phyloP scores from a whole-genome alignment of 2,113 vertebrate species.

The Pachypanchax playfairii region DNA sequence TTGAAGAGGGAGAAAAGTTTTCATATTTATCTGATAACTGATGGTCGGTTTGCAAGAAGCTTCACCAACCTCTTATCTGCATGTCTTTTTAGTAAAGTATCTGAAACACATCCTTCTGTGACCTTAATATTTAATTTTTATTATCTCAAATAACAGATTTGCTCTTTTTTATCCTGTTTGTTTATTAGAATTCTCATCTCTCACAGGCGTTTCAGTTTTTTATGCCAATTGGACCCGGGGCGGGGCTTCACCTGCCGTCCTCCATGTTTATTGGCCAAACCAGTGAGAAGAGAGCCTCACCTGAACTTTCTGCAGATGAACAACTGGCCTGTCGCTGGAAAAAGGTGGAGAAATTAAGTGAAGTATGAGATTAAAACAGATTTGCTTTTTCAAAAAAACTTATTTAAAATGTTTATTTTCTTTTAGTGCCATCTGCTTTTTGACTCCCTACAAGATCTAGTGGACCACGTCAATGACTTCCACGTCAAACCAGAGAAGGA shows the following conservation, averaged over 20 bases:
- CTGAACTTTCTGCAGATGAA: constrained; percentile 89
- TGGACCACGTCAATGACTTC: constrained; percentile 96
- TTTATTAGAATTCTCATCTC: constrained; percentile 85
- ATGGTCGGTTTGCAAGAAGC: constrained; percentile 2
- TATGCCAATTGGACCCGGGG: constrained; percentile 86
- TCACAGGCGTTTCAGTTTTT: constrained; percentile 92
- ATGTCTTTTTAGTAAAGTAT: neutral
- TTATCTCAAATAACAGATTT: too few relatives aligned
- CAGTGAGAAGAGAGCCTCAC: constrained; percentile 86
- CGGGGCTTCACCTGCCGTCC: constrained; percentile 88
- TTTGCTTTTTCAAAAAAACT: neutral
- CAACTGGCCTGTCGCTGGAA: constrained; percentile 94
- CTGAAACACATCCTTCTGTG: neutral
- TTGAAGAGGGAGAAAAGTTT: constrained; percentile 7
- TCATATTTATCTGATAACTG: neutral
- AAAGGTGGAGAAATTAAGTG: constrained; percentile 79
- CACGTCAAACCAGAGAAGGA: constrained; percentile 97
- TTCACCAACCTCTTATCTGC: neutral
- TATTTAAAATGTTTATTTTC: constrained; percentile 7
- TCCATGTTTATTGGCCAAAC: constrained; percentile 87
- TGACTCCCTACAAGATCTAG: constrained; percentile 94
- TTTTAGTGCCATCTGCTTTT: constrained; percentile 93
- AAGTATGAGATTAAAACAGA: neutral
- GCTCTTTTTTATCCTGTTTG: constrained; percentile 4
- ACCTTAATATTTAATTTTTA: too few relatives aligned